Evolutionary conservation across 2,113 vertebrate genomes (phyloP).

Genomic region (Corynorhinus townsendii): DNA sequence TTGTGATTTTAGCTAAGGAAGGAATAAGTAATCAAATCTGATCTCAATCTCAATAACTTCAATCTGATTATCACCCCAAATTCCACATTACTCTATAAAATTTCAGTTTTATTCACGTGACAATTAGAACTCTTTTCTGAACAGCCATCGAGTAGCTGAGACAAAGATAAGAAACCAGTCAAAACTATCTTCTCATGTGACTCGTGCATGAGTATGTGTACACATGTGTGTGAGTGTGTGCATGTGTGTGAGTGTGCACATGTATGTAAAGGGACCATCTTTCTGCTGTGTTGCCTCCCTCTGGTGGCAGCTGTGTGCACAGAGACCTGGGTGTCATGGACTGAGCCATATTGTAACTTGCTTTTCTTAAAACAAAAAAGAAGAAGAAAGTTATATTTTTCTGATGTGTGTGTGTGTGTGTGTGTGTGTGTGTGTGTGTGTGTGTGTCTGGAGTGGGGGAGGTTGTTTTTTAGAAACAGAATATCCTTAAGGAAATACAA

Average conservation of each 20-base stretch:
- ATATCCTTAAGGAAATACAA: neutral
- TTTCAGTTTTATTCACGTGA: neutral
- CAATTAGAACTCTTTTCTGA: neutral
- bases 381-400: neutral
- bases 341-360: neutral
- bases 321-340: neutral
- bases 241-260: neutral
- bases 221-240: neutral
- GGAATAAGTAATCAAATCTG: neutral
- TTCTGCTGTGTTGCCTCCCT: conserved; percentile 52
- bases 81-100: neutral
- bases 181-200: neutral
- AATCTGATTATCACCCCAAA: neutral
- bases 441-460: too few species aligned
- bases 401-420: neutral
- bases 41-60: neutral
- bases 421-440: neutral
- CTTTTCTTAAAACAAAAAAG: neutral
- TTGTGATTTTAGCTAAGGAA: neutral
- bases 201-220: neutral
- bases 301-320: conserved; percentile 49
- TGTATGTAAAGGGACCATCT: neutral
- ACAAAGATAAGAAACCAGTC: neutral
- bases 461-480: neutral
- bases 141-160: neutral